Evolutionary conservation across 1,140 invertebrate species (phyloP).

Genomic region (Saxidomus purpurata): DNA sequence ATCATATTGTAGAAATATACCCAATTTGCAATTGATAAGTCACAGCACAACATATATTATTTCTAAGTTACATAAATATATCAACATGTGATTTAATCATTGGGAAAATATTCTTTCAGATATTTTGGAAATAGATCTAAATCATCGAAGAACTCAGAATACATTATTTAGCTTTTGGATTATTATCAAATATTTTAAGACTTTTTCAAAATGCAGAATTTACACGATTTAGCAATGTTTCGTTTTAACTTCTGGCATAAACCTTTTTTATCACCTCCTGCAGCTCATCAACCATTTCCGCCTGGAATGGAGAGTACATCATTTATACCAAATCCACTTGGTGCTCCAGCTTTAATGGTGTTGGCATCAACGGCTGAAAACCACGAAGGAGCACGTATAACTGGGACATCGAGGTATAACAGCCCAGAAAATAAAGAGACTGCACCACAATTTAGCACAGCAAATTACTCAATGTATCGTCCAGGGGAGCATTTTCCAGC

Average conservation of each 20-base stretch:
- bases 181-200: background rate
- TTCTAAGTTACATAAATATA: too few relatives aligned
- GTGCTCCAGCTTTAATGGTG: constrained; percentile 93
- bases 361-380: constrained; percentile 91
- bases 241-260: constrained; percentile 85
- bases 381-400: constrained; percentile 88
- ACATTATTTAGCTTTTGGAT: too few relatives aligned
- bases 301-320: constrained; percentile 90
- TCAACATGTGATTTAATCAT: too few relatives aligned
- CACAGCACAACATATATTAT: background rate
- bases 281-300: constrained; percentile 74
- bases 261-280: constrained; percentile 82
- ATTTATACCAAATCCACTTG: constrained; percentile 91
- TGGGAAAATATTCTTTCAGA: background rate
- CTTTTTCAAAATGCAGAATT: constrained; percentile 54
- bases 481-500: constrained; percentile 82
- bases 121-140: background rate
- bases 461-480: constrained; percentile 81
- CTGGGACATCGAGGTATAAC: constrained; percentile 75
- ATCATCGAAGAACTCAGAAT: too few relatives aligned
- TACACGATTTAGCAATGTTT: constrained; percentile 83
- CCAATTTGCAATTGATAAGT: constrained; percentile 27
- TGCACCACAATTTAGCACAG: constrained; percentile 74
- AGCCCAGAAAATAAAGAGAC: constrained; percentile 80
- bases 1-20: constrained; percentile 39